Evolutionary conservation across 1,140 invertebrate species (phyloP), one percentile per base, ranked within the genome.

Genomic region (Mizuhopecten yessoensis): DNA sequence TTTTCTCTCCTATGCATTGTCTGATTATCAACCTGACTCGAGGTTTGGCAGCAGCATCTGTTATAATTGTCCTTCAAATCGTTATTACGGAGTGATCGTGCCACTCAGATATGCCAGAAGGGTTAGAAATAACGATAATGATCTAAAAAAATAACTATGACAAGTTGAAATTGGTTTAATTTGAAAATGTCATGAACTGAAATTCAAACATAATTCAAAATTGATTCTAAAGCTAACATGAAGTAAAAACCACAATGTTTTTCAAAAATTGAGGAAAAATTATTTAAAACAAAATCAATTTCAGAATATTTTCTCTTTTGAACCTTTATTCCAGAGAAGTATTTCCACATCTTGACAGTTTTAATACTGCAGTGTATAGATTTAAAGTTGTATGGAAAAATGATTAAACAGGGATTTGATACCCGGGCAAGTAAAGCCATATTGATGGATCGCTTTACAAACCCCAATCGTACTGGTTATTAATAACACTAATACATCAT

Each of bases 401-500:
- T 75, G 57, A 75, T 75, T 75, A 75, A n/a, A 75, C 57, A 75
- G 23, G 11, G n/a, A n/a, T n/a, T n/a, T n/a, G n/a, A 75, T 29
- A 75, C 23, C n/a, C 0, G 23, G n/a, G 29, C 57, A n/a, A 75
- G 57, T 75, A 75, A 75, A 75, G 57, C 57, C 57, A 75, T 75
- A 75, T 75, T 75, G 57, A 75, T 75, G 57, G 57, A 75, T 75
- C 57, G 57, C 17, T 75, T 75, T 75, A 75, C 57, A 75, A 29
- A 75, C 57, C 23, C 23, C 5, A n/a, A n/a, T n/a, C 20, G 57
- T n/a, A 75, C 29, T 75, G 57, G 57, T 75, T 75, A 75, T 75
- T 75, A 75, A 75, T 75, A 75, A 75, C 57, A 29, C 57, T 75
- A n/a, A 75, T 75, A 75, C 57, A 75, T 75, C 17, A 75, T 75